Base-by-base conservation (phyloP, 1,140 invertebrate species). In the Panagrolaimus sp. region DNA sequence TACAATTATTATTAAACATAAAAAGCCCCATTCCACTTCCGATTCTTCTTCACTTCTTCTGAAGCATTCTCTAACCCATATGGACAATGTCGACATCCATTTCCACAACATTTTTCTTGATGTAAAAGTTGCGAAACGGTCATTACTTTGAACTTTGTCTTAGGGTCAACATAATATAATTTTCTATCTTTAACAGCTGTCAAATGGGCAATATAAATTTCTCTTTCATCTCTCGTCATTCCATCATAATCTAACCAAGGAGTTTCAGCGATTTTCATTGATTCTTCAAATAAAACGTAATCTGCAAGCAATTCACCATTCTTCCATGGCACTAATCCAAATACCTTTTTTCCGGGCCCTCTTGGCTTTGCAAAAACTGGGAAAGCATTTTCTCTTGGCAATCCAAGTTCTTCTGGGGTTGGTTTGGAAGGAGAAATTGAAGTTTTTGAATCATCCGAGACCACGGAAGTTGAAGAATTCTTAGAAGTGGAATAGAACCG, bases 21-120 rank as follows among this genome's bases (percentile, higher is more conserved):
- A 73, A 65, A 78, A 7, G 73, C 71, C 52, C 77, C 77, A 65
- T 78, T 78, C 71, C 68, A 78, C 12, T 63, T 63, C 62, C 63
- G 58, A 5, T 66, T 63, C 52, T 65, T 70, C 43, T 69, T 72
- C 10, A 76, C 32, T 24, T 80, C 52, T 38, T 77, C 75, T 45
- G 38, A 44, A 24, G 78, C 79, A 63, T 72, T 77, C 26, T 76
- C 73, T 45, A 73, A 63, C 44, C 76, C 80, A 65, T 82, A 82
- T 8, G 80, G 78, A 71, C 80, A 82, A 69, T 82, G 80, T 55
- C 80, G 65, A 67, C 80, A 82, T 24, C 81, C 80, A 48, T 73
- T 73, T 15, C 80, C 80, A 69, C 80, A 82, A 46, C 80, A 82
- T 67, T 80, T 71, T 12, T 73, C 79, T 63, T 76, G 68, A 47